Base-by-base conservation (phyloP, 2,888 invertebrate species). In the Augochlorella aurata region DNA sequence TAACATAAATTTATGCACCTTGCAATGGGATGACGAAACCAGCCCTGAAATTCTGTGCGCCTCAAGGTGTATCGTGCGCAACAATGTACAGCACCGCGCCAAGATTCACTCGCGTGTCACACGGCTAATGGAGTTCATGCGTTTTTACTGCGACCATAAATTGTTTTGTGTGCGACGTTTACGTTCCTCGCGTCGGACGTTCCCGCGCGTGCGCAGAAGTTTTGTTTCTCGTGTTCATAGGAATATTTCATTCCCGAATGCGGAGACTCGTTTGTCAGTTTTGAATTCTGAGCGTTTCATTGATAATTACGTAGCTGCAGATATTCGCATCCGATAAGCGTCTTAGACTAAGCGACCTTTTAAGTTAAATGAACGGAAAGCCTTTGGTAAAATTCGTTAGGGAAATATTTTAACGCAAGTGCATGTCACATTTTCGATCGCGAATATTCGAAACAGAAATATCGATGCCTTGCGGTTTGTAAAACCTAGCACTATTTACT, bases 61-160 rank as follows among this genome's bases (percentile, higher is more conserved):
- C 63, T 61, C 52, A 68, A 61, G 61, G 74, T 58, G 67, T 54
- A 63, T 68, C 74, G 73, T 54, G 75, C 49, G 45, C 73, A 73
- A 83, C 80, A 80, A 74, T 85, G 78, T 83, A 70, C 78, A 74
- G 76, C 81, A 66, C 77, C 71, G 78, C 78, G 87, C 87, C 87
- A 84, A 86, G 82, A 87, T 81, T 80, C 85, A 69, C 76, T 80
- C 81, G 86, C 82, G 80, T 84, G 84, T 82, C 81, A 65, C 77
- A 50, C 78, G 73, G 63, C 79, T 88, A 88, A 88, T 86, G 84
- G 81, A 82, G 85, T 85, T 77, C 73, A 74, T 82, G 77, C 85
- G 81, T 87, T 88, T 88, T 88, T 88, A 87, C 84, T 85, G 76
- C 88, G 82, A 84, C 74, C 84, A 66, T 88, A 88, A 88, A 88